A percentile compares a stretch with the other conserved stretches of the same genome.
phyloP scores from a whole-genome alignment of 2,113 vertebrate genomes.

The Carassius gibelio region DNA sequence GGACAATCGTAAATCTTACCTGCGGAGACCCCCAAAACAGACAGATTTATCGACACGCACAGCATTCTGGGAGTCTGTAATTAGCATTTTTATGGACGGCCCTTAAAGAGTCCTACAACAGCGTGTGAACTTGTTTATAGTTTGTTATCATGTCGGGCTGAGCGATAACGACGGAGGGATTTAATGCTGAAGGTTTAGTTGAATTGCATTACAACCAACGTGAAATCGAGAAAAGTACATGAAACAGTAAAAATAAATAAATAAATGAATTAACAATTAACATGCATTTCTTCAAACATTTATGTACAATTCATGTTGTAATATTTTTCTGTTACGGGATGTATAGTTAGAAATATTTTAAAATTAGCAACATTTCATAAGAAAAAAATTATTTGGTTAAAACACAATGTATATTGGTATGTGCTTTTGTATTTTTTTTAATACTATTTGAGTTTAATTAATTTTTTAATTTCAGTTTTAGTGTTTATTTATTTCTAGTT shows the following conservation, averaged over 20 bases:
- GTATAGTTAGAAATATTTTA: background rate
- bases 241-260: background rate
- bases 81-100: conserved; percentile 24
- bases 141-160: background rate
- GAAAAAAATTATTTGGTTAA: background rate
- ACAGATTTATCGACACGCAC: conserved; percentile 52
- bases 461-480: too few species aligned
- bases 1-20: conserved; percentile 38
- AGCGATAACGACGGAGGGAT: background rate
- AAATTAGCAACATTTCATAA: too few species aligned
- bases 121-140: background rate
- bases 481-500: too few species aligned
- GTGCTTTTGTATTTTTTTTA: too few species aligned
- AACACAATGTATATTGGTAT: too few species aligned
- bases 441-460: too few species aligned
- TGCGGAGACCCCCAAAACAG: conserved; percentile 21
- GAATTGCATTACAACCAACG: background rate
- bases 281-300: background rate
- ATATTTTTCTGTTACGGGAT: background rate
- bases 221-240: background rate
- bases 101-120: conserved; percentile 7
- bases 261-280: too few species aligned
- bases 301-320: background rate
- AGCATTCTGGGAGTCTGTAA: conserved; percentile 17
- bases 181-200: background rate